phyloP scores from a whole-genome alignment of 2,797 vertebrate species.

The Typhlichthys eigenmanni region DNA sequence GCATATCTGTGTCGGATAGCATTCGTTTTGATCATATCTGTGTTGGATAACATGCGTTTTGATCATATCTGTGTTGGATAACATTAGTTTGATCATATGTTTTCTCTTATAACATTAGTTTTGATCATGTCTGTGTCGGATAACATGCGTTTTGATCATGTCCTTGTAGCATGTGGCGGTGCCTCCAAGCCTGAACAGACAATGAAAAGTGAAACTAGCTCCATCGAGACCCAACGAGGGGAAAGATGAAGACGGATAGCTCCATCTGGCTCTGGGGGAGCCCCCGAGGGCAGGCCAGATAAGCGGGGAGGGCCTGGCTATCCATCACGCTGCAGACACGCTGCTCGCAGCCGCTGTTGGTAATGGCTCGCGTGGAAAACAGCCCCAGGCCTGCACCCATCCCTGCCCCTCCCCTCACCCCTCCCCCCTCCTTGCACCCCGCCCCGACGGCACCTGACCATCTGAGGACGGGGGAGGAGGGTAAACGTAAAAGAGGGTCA shows the following conservation, averaged over 20 bases:
- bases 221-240: conserved; percentile 60
- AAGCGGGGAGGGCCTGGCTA: conserved; percentile 71
- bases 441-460: conserved; percentile 60
- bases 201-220: conserved; percentile 66
- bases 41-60: too few species aligned
- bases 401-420: not conserved
- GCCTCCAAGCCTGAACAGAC: conserved; percentile 48
- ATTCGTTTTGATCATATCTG: too few species aligned
- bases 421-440: too few species aligned
- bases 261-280: conserved; percentile 73
- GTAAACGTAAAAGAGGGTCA: conserved; percentile 22
- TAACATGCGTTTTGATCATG: not conserved
- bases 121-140: too few species aligned
- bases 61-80: too few species aligned
- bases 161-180: too few species aligned
- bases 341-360: conserved; percentile 47
- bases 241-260: conserved; percentile 76
- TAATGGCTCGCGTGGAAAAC: conserved; percentile 46
- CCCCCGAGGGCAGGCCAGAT: conserved; percentile 74
- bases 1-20: too few species aligned
- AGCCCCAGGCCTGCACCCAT: not conserved
- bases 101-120: too few species aligned
- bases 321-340: conserved; percentile 73
- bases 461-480: conserved; percentile 8
- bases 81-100: too few species aligned